Evolutionary conservation across 2,888 invertebrate species (phyloP), one percentile per base, ranked within the genome.

Genomic region (Calliopum simillimum): DNA sequence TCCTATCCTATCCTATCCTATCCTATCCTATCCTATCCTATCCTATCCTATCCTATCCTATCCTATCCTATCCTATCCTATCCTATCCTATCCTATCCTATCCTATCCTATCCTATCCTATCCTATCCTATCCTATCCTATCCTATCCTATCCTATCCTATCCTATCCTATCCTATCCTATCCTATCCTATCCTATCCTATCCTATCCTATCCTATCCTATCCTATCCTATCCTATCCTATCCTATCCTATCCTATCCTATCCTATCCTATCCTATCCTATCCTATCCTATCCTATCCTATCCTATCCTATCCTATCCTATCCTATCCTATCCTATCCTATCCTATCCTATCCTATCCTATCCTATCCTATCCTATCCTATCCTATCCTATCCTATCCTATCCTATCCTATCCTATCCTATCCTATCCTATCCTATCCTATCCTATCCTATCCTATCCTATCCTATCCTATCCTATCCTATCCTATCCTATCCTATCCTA

Each of bases 401-500:
- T 66, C 55, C 66, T 55, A 66, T 66, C 55, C 66, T 47, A 66
- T 66, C 55, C 66, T 55, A 66, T 66, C 55, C 66, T 47, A 66
- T 66, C 55, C 66, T 55, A 66, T 66, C 55, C 66, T 47, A 66
- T 66, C 55, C 66, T n/a, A n/a, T n/a, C n/a, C n/a, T n/a, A n/a
- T n/a, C n/a, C n/a, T n/a, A 53, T 66, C 55, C 66, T 47, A 66
- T 66, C 55, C 66, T 55, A 66, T 66, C 55, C 66, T 47, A 68
- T 56, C 62, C 68, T 53, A 68, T 56, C 62, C 68, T 46, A 68
- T 55, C 61, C 68, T 53, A 61, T 56, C 62, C 68, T 47, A 68
- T 53, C 62, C 68, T 53, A 68, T 55, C 61, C 68, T 47, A 68
- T 56, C 62, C 68, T 53, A 68, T 56, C 62, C 68, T 47, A 68